Conservation (phyloP, 2,113 vertebrate genomes). For the Penelope pileata region DNA sequence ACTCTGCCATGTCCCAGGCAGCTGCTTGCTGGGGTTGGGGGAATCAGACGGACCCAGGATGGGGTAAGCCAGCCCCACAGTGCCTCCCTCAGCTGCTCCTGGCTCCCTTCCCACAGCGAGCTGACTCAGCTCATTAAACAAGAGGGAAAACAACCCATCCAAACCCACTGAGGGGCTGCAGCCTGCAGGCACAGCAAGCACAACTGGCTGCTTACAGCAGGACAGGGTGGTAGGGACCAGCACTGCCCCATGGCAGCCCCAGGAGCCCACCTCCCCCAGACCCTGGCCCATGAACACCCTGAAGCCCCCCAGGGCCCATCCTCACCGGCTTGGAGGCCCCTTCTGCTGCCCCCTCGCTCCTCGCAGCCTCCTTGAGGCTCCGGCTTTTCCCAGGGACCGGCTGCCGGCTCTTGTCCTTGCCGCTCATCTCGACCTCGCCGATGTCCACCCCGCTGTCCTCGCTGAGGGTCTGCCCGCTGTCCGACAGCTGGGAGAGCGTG, state of each 20-base stretch:
- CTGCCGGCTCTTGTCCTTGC: conserved; percentile 83
- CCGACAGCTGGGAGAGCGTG: conserved; percentile 92
- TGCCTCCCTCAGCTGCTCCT: not conserved
- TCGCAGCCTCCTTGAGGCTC: conserved; percentile 68
- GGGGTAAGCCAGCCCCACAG: not conserved
- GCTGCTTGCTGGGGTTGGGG: not conserved
- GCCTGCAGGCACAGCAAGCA: not conserved
- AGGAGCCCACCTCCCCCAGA: not conserved
- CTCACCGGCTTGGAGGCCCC: conserved; percentile 89
- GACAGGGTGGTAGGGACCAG: not conserved
- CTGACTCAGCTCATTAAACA: not conserved
- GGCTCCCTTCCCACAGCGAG: not conserved
- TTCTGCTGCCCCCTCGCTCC: conserved; percentile 72
- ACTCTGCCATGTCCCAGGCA: rapidly evolving
- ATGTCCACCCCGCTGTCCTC: conserved; percentile 98
- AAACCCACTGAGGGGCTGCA: rapidly evolving
- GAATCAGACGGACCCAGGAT: rapidly evolving
- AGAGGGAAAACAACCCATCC: rapidly evolving
- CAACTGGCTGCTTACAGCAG: rapidly evolving
- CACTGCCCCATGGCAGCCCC: not conserved
- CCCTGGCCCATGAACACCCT: not conserved
- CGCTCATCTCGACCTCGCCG: conserved; percentile 83
- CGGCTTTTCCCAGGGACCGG: conserved; percentile 77
- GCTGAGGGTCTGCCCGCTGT: conserved; percentile 95
- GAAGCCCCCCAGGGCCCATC: not conserved